Conservation (phyloP, 2,113 vertebrate genomes). For the Charadrius vociferus region DNA sequence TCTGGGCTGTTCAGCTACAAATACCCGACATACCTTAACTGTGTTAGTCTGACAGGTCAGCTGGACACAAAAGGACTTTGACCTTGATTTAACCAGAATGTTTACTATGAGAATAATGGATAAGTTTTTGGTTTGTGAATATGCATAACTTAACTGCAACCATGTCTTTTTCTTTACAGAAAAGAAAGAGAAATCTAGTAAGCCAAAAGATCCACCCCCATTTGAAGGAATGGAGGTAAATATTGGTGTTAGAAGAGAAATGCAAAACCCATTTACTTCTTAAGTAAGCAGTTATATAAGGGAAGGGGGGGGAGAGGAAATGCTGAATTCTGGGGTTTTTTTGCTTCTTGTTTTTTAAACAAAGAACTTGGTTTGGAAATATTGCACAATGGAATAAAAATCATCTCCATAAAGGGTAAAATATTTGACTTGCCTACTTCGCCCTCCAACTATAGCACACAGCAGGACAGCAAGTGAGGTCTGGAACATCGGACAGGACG, state of each 20-base stretch:
- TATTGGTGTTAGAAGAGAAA: neutral
- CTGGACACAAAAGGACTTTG: neutral
- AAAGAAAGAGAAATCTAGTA: slow-evolving; percentile 84
- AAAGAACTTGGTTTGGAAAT: slow-evolving; percentile 28
- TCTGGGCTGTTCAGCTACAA: neutral
- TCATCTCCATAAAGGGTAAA: slow-evolving; percentile 24
- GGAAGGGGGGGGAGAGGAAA: neutral
- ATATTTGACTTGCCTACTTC: slow-evolving; percentile 8
- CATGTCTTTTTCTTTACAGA: slow-evolving; percentile 62
- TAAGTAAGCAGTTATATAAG: neutral
- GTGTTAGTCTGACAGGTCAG: neutral
- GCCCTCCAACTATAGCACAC: neutral
- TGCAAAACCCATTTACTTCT: neutral
- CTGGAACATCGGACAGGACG: neutral
- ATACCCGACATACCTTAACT: neutral
- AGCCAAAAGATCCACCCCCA: slow-evolving; percentile 85
- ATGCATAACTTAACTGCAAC: neutral
- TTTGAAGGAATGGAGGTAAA: slow-evolving; percentile 92
- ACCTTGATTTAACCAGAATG: neutral
- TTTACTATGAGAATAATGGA: neutral
- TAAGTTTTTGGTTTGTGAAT: neutral
- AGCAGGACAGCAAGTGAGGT: neutral
- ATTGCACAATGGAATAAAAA: slow-evolving; percentile 15
- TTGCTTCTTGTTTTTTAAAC: neutral
- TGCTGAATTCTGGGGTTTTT: neutral